A percentile compares a stretch with the other conserved stretches of the same genome.
Conservation (phyloP, 2,797 vertebrate genomes). For the Acanthis flammea region DNA sequence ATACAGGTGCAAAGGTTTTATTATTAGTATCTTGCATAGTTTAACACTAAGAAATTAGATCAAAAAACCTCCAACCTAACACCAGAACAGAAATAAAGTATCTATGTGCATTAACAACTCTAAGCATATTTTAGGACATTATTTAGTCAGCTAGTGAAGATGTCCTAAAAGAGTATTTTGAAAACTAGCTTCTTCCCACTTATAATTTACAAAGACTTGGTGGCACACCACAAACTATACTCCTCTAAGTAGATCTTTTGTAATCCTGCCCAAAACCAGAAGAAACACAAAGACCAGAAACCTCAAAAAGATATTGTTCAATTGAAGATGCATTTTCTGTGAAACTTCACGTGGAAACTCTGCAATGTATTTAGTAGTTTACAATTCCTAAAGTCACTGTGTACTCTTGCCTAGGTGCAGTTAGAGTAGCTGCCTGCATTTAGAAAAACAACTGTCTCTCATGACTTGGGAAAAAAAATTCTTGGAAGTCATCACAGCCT, state of each 20-base stretch:
- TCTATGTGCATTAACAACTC: background rate
- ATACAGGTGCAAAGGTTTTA: background rate
- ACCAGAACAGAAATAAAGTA: background rate
- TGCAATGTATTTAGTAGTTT: background rate
- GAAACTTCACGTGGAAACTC: background rate
- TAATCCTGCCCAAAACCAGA: background rate
- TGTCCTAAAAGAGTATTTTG: background rate
- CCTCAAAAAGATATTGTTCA: background rate
- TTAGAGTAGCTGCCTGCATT: background rate
- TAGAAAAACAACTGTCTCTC: background rate
- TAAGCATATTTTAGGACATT: background rate
- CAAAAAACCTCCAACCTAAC: background rate
- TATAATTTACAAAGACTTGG: background rate
- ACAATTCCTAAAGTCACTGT: rapidly evolving
- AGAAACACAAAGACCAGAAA: background rate
- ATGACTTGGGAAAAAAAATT: background rate
- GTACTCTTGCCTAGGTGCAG: background rate
- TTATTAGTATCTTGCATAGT: background rate
- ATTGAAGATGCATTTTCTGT: background rate
- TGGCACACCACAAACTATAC: background rate
- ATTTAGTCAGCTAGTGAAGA: background rate
- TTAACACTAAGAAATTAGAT: background rate
- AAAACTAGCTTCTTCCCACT: background rate
- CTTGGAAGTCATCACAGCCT: background rate
- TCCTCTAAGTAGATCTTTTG: background rate